phyloP scores from a whole-genome alignment of 1,140 invertebrate species.

The Lordiphosa clarofinis region DNA sequence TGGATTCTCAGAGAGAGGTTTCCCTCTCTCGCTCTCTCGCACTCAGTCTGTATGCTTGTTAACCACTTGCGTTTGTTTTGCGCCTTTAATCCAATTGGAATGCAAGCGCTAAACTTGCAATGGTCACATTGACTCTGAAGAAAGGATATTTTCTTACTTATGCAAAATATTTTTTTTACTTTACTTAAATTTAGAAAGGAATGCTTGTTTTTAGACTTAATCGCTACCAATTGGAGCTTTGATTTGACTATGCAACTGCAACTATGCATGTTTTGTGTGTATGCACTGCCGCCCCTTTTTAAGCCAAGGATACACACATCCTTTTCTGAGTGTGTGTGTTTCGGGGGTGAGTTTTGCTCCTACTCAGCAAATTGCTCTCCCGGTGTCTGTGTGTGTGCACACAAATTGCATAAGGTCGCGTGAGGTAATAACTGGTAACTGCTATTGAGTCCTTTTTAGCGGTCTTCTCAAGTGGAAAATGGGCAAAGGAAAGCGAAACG shows the following conservation, averaged over 20 bases:
- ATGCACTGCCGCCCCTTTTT: slow-evolving; percentile 47
- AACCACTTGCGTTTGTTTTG: slow-evolving; percentile 55
- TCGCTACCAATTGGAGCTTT: no score
- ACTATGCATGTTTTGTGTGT: slow-evolving; percentile 62
- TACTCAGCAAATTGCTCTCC: slow-evolving; percentile 8
- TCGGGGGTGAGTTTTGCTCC: slow-evolving; percentile 50
- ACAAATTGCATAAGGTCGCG: slow-evolving; percentile 60
- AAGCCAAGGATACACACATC: slow-evolving; percentile 22
- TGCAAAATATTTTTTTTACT: no score
- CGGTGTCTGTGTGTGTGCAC: slow-evolving; percentile 2
- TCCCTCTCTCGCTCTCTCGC: slow-evolving; percentile 3
- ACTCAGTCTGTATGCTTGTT: slow-evolving; percentile 11
- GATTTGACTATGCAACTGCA: slow-evolving; percentile 33
- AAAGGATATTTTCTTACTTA: neutral
- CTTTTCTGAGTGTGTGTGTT: no score
- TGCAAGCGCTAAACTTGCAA: slow-evolving; percentile 52
- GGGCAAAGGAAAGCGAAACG: slow-evolving; percentile 28
- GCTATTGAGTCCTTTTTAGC: slow-evolving; percentile 10
- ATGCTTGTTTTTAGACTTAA: neutral
- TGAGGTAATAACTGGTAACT: slow-evolving; percentile 40
- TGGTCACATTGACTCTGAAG: slow-evolving; percentile 12
- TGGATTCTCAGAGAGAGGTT: slow-evolving; percentile 11
- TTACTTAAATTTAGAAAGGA: neutral
- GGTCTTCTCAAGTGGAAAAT: slow-evolving; percentile 42
- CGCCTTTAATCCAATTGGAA: slow-evolving; percentile 69